Conservation (phyloP, 2,113 vertebrate species). For the Apistogramma diplotaenia region DNA sequence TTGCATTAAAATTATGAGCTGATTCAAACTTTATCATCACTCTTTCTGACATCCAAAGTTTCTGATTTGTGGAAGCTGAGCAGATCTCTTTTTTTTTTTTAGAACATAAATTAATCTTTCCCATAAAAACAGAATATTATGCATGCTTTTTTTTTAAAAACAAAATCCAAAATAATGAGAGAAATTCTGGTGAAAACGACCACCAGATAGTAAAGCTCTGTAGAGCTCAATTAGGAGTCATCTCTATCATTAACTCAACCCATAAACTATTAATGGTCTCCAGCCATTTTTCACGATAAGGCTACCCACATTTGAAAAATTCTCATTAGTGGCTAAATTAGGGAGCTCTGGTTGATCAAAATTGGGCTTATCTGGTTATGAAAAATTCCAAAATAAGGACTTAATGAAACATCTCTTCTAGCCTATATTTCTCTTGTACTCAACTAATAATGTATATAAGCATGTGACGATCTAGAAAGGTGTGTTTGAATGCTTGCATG, state of each 20-base stretch:
- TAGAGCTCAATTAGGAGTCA: conserved; percentile 65
- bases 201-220: conserved; percentile 46
- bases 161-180: conserved; percentile 60
- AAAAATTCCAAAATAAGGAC: conserved; percentile 56
- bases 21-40: background rate
- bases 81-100: background rate
- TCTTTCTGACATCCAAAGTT: background rate
- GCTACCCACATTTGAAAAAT: conserved; percentile 56
- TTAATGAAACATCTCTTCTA: conserved; percentile 33
- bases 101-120: conserved; percentile 19
- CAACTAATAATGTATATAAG: background rate
- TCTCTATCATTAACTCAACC: conserved; percentile 71
- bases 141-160: background rate
- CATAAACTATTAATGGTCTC: conserved; percentile 75
- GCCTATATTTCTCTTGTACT: background rate
- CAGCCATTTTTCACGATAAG: conserved; percentile 63
- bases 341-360: conserved; percentile 52
- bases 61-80: conserved; percentile 33
- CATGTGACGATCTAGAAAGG: background rate
- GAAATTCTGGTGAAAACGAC: conserved; percentile 39
- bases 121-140: conserved; percentile 25
- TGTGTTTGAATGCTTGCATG: background rate
- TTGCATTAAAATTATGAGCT: background rate
- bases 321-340: conserved; percentile 68
- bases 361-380: conserved; percentile 43